Evolutionary conservation across 2,113 vertebrate genomes (phyloP).

Genomic region (Rhizomys pruinosus): DNA sequence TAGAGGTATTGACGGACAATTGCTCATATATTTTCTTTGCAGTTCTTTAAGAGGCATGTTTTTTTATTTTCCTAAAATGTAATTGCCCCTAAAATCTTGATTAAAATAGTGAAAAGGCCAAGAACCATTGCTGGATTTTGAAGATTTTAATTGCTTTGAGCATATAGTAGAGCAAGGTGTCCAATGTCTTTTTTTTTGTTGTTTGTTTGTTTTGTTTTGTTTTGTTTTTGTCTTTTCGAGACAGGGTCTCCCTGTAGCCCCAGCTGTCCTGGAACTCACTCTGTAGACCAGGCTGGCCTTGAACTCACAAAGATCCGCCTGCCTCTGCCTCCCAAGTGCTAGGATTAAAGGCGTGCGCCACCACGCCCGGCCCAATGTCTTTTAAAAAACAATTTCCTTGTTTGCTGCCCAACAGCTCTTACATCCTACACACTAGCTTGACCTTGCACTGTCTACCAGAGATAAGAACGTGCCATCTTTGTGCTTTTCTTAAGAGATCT

Average conservation of each 20-base stretch:
- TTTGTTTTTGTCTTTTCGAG: too few relatives aligned
- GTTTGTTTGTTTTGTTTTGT: too few relatives aligned
- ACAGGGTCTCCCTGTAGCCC: too few relatives aligned
- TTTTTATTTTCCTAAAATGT: slow-evolving; percentile 9
- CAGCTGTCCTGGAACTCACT: too few relatives aligned
- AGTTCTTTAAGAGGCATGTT: background rate
- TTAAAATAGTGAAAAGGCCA: slow-evolving; percentile 25
- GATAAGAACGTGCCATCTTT: slow-evolving; percentile 48
- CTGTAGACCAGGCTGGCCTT: too few relatives aligned
- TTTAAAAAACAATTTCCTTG: background rate
- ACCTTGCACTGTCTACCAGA: slow-evolving; percentile 32
- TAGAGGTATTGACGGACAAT: background rate
- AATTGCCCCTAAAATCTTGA: background rate
- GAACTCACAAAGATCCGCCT: too few relatives aligned
- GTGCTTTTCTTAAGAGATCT: slow-evolving; percentile 48
- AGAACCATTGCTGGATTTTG: background rate
- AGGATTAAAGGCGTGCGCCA: too few relatives aligned
- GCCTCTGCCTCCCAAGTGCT: too few relatives aligned
- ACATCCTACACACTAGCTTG: slow-evolving; percentile 57
- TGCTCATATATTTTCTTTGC: background rate
- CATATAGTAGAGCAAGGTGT: background rate
- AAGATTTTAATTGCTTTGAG: slow-evolving; percentile 2
- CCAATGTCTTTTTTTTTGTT: too few relatives aligned
- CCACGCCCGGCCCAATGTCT: too few relatives aligned
- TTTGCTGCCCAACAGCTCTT: slow-evolving; percentile 41